phyloP scores from a whole-genome alignment of 2,797 vertebrate species.

The Gobionotothen gibberifrons region DNA sequence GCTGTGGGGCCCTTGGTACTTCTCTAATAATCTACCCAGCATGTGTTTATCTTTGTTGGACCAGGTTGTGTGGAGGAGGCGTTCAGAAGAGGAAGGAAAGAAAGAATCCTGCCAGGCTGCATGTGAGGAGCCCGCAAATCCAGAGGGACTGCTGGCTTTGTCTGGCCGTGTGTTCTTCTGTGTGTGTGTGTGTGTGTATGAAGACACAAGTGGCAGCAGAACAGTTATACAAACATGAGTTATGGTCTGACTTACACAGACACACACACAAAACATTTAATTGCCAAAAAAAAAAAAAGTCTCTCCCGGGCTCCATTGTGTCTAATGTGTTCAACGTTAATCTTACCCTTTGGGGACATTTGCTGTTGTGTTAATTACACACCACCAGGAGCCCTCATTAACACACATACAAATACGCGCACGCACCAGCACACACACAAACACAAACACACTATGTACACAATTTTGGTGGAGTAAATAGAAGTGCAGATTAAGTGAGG shows the following conservation, averaged over 20 bases:
- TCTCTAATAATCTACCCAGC: slow-evolving; percentile 84
- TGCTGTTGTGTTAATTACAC: slow-evolving; percentile 86
- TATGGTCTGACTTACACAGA: slow-evolving; percentile 72
- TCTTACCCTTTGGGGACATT: slow-evolving; percentile 86
- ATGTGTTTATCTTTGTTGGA: slow-evolving; percentile 86
- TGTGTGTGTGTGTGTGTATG: slow-evolving; percentile 40
- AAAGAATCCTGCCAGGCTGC: slow-evolving; percentile 76
- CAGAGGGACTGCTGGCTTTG: slow-evolving; percentile 76
- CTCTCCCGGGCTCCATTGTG: slow-evolving; percentile 82
- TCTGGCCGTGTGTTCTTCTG: slow-evolving; percentile 49
- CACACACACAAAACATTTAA: slow-evolving; percentile 71
- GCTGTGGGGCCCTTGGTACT: slow-evolving; percentile 76
- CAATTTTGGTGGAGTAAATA: slow-evolving; percentile 52
- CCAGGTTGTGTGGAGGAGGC: slow-evolving; percentile 81
- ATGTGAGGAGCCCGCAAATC: slow-evolving; percentile 76
- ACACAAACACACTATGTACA: slow-evolving; percentile 57
- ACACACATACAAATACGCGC: slow-evolving; percentile 71
- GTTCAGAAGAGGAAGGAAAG: slow-evolving; percentile 62
- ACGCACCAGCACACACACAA: slow-evolving; percentile 50
- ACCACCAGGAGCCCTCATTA: slow-evolving; percentile 84
- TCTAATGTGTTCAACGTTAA: slow-evolving; percentile 85
- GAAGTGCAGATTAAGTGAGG: slow-evolving; percentile 48
- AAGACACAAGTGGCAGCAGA: slow-evolving; percentile 70
- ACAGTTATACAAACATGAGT: slow-evolving; percentile 73
- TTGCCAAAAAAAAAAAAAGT: slow-evolving; percentile 68